These are phyloP conservation scores for Delia radicum DNA, from an alignment of 1,140 invertebrate genomes.

Conservation along the genomic window DNA sequence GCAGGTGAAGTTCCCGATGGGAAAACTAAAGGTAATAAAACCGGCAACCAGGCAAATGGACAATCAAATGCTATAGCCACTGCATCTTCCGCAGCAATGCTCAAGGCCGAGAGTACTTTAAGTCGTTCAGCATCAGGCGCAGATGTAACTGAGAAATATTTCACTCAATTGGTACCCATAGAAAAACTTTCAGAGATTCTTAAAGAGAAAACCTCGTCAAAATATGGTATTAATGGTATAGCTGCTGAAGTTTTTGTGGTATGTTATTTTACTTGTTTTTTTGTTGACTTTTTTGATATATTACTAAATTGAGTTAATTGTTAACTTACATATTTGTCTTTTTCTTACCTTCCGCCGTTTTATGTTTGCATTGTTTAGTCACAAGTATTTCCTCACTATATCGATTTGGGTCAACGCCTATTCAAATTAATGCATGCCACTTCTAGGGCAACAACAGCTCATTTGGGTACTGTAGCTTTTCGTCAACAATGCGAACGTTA, in stretches of 20 bases:
- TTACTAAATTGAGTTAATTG: background rate
- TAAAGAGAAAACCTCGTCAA: conserved; percentile 61
- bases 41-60: background rate
- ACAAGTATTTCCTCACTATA: conserved; percentile 77
- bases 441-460: conserved; percentile 63
- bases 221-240: conserved; percentile 67
- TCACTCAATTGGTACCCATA: conserved; percentile 66
- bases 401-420: conserved; percentile 68
- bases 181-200: conserved; percentile 74
- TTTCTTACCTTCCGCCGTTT: too few species aligned
- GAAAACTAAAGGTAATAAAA: background rate
- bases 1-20: background rate
- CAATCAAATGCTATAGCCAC: background rate
- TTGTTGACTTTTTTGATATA: background rate
- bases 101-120: conserved; percentile 37
- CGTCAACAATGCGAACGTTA: conserved; percentile 72
- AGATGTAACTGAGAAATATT: conserved; percentile 61
- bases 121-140: conserved; percentile 62
- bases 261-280: conserved; percentile 33
- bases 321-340: background rate
- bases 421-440: conserved; percentile 64
- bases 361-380: conserved; percentile 56
- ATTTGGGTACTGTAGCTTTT: conserved; percentile 65
- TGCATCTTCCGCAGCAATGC: conserved; percentile 7
- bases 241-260: conserved; percentile 65